phyloP scores from a whole-genome alignment of 2,797 vertebrate species.

The Furcifer pardalis region DNA sequence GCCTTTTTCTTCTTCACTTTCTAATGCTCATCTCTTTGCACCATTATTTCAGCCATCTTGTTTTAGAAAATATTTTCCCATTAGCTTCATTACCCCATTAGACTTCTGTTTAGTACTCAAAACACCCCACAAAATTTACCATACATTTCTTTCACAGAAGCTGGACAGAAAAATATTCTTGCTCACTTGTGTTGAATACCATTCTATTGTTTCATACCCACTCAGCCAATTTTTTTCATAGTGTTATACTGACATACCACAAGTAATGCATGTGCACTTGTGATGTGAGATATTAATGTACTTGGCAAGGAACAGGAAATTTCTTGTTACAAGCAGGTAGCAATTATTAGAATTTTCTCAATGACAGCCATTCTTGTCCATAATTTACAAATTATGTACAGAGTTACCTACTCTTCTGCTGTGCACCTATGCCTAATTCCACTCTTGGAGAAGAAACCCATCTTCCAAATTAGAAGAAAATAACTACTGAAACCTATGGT shows the following conservation, averaged over 20 bases:
- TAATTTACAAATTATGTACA: conserved; percentile 17
- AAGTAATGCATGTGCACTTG: too few species aligned
- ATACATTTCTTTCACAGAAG: neutral
- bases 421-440: conserved; percentile 4
- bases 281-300: neutral
- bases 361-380: neutral
- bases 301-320: neutral
- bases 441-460: neutral
- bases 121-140: neutral
- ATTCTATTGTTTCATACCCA: neutral
- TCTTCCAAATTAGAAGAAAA: conserved; percentile 35
- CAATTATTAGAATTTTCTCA: conserved; percentile 20
- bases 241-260: neutral
- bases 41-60: neutral
- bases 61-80: too few species aligned
- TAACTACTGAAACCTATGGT: conserved; percentile 22
- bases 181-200: neutral
- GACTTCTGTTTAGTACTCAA: too few species aligned
- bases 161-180: neutral
- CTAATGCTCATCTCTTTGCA: too few species aligned
- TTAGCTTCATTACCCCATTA: neutral
- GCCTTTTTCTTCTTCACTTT: neutral
- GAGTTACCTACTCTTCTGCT: conserved; percentile 18
- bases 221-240: neutral
- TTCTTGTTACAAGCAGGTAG: neutral